Conservation (phyloP, 2,888 invertebrate genomes). For the Gymnoscelis rufifasciata region DNA sequence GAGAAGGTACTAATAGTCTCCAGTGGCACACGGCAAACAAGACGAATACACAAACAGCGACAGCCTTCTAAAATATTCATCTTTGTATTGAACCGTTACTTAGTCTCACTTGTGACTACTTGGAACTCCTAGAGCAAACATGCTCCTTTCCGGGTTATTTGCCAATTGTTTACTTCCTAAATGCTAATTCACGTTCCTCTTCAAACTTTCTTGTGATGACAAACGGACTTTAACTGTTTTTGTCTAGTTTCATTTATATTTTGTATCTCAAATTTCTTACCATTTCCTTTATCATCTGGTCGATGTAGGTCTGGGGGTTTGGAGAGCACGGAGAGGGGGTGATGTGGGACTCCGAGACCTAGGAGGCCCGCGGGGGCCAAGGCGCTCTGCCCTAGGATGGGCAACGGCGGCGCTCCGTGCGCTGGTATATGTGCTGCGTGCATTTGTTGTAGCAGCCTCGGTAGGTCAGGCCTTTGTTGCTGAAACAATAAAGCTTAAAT, state of each 20-base stretch:
- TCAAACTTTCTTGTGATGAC: neutral
- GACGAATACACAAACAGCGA: conserved; percentile 62
- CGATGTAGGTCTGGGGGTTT: conserved; percentile 88
- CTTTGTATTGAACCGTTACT: conserved; percentile 53
- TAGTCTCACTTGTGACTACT: conserved; percentile 38
- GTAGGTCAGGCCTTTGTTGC: conserved; percentile 92
- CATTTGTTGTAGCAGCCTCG: conserved; percentile 93
- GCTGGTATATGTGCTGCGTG: conserved; percentile 91
- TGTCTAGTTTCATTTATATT: neutral
- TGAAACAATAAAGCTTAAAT: conserved; percentile 53
- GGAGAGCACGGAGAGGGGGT: conserved; percentile 87
- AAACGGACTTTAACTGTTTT: no score
- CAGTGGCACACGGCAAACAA: conserved; percentile 75
- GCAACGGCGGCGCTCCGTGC: conserved; percentile 86
- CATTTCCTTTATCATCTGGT: conserved; percentile 87
- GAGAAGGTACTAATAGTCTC: conserved; percentile 72
- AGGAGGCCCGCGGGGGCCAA: conserved; percentile 80
- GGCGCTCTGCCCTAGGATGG: conserved; percentile 69
- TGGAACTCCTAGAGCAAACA: conserved; percentile 20
- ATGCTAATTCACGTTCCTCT: neutral
- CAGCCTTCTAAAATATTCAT: conserved; percentile 68
- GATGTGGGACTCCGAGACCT: conserved; percentile 84
- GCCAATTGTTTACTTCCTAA: neutral
- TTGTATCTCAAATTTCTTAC: conserved; percentile 70
- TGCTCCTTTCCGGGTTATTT: conserved; percentile 1